Percentiles rank a stretch among this genome's conserved stretches.
Evolutionary conservation across 2,797 vertebrate genomes (phyloP).

Genomic region (Garrulus glandarius): DNA sequence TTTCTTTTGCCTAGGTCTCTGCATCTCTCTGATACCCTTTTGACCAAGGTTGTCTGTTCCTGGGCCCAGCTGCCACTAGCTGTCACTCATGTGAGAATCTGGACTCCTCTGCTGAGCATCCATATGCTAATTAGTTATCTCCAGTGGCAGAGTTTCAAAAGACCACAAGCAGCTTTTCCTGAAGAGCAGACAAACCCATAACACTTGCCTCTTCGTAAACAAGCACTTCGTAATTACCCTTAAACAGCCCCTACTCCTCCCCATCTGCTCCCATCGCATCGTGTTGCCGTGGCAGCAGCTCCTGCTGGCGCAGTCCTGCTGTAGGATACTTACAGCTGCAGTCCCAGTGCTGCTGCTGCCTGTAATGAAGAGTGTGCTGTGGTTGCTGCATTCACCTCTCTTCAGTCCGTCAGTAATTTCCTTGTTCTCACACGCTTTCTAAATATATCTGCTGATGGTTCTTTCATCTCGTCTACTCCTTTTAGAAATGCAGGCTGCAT

Average conservation of each 20-base stretch:
- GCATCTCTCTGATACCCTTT: not conserved
- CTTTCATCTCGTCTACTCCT: not conserved
- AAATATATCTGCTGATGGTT: slow-evolving; percentile 7
- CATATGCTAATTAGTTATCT: not conserved
- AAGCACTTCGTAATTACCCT: not conserved
- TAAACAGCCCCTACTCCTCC: not conserved
- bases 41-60: not conserved
- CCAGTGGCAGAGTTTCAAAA: not conserved
- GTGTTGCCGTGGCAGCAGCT: slow-evolving; percentile 5
- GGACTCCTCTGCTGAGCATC: not conserved
- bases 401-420: not conserved
- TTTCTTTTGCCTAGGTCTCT: not conserved
- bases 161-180: not conserved
- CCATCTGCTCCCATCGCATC: not conserved
- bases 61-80: not conserved
- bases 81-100: not conserved
- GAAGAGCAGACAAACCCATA: not conserved
- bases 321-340: not conserved
- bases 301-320: not conserved
- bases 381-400: not conserved
- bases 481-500: not conserved
- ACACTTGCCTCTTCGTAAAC: not conserved
- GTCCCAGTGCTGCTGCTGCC: not conserved
- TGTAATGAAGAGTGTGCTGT: not conserved
- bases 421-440: not conserved